These are phyloP conservation scores for Idaea dimidiata DNA, from an alignment of 2,888 invertebrate species.

Conservation along the genomic window DNA sequence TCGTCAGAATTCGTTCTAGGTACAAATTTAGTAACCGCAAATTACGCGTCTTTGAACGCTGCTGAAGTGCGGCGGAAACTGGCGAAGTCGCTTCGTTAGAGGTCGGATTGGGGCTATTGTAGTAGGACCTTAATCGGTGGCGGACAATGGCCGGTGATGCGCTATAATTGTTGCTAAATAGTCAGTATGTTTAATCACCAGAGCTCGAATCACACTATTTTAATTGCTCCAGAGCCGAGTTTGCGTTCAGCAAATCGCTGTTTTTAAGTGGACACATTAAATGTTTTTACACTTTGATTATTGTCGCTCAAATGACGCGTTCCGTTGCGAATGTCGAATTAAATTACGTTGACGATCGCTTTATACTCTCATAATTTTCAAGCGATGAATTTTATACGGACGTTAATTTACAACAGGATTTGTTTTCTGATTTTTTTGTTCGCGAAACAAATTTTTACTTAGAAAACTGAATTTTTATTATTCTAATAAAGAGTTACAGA, in stretches of 20 bases:
- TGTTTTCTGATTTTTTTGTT: slow-evolving; percentile 30
- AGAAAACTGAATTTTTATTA: slow-evolving; percentile 40
- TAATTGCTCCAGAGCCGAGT: slow-evolving; percentile 45
- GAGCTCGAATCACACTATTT: slow-evolving; percentile 57
- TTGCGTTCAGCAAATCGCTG: slow-evolving; percentile 35
- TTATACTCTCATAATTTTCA: slow-evolving; percentile 62
- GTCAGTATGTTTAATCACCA: slow-evolving; percentile 52
- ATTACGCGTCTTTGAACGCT: slow-evolving; percentile 72
- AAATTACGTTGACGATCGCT: slow-evolving; percentile 63
- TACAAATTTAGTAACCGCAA: slow-evolving; percentile 72
- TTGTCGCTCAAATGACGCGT: slow-evolving; percentile 60
- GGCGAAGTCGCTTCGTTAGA: slow-evolving; percentile 76
- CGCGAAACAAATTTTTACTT: slow-evolving; percentile 29
- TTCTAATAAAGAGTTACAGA: slow-evolving; percentile 44
- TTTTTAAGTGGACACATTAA: slow-evolving; percentile 55
- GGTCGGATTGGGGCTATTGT: slow-evolving; percentile 72
- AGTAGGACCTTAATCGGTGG: slow-evolving; percentile 60
- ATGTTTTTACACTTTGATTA: slow-evolving; percentile 65
- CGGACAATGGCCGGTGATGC: slow-evolving; percentile 75
- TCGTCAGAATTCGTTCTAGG: slow-evolving; percentile 60
- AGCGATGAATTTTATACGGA: slow-evolving; percentile 58
- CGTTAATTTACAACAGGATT: slow-evolving; percentile 51
- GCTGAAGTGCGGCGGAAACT: slow-evolving; percentile 66
- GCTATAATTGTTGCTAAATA: slow-evolving; percentile 75
- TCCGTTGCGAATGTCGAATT: slow-evolving; percentile 59